A percentile compares a stretch with the other conserved stretches of the same genome.
Evolutionary conservation across 2,797 vertebrate genomes (phyloP).

Genomic region (Psittacula echo): DNA sequence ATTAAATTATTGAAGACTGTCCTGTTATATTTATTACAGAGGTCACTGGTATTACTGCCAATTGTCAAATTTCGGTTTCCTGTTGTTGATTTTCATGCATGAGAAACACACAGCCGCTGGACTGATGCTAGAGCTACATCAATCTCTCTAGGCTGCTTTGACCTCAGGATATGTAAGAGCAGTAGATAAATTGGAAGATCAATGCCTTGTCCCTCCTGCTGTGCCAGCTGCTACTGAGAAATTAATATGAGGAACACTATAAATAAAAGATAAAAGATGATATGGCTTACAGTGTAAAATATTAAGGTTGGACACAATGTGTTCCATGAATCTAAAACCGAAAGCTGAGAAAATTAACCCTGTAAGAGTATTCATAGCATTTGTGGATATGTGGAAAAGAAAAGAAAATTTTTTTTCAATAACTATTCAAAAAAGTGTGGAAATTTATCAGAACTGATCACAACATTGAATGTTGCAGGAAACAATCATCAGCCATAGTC

Average conservation of each 20-base stretch:
- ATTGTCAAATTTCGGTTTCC: slow-evolving; percentile 76
- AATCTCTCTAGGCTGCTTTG: slow-evolving; percentile 70
- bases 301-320: slow-evolving; percentile 78
- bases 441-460: background rate
- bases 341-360: slow-evolving; percentile 76
- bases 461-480: background rate
- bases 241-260: slow-evolving; percentile 83
- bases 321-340: slow-evolving; percentile 71
- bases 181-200: slow-evolving; percentile 82
- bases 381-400: background rate
- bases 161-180: slow-evolving; percentile 77
- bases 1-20: slow-evolving; percentile 75
- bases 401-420: background rate
- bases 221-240: slow-evolving; percentile 82
- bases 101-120: slow-evolving; percentile 63
- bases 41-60: slow-evolving; percentile 69
- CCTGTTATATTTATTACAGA: slow-evolving; percentile 78
- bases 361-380: background rate
- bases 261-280: slow-evolving; percentile 87
- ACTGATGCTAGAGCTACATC: slow-evolving; percentile 67
- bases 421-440: background rate
- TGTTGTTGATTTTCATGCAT: slow-evolving; percentile 79
- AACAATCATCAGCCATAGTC: background rate
- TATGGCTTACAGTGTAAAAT: slow-evolving; percentile 81
- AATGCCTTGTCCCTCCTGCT: slow-evolving; percentile 80